Base-by-base conservation (phyloP, 2,888 invertebrate species). In the Andrena chrysosceles region DNA sequence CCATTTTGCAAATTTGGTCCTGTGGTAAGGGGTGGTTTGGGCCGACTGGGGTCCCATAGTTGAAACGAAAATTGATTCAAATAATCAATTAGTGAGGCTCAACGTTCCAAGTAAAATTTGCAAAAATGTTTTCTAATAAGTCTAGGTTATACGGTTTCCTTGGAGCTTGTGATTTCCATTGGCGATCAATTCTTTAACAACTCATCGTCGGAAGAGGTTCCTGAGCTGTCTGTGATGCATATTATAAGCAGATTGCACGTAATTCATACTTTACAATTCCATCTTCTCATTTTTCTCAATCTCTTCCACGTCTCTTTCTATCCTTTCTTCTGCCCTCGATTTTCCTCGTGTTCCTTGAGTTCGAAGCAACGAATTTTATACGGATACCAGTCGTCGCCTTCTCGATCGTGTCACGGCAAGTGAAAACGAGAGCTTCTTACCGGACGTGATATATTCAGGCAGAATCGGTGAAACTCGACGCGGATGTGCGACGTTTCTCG, bases 401-500 rank as follows among this genome's bases (percentile, higher is more conserved):
- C 74, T 64, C 73, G 72, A 84, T 80, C 83, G 76, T 76, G 80
- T 80, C 72, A 54, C 54, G 49, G 72, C 62, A 81, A 79, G 63
- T 80, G 81, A 68, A 81, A 80, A 80, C 72, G 81, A 81, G 67
- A 56, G 70, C 63, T 76, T 83, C 76, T 83, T 86, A 73, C 62
- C 73, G 60, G 68, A 48, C 56, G 74, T 69, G 84, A 85, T 85
- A 76, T 86, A 85, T 86, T 85, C 76, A 71, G 66, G 60, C 52
- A 52, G 71, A 71, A 72, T 74, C 66, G 69, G 23, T 66, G 74
- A 23, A 54, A 75, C 63, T 68, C 77, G 69, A 72, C 68, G 76
- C 56, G 69, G 75, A 72, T 68, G 71, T 84, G 68, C 66, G 26
- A 26, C 67, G 60, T 70, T 80, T 66, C 69, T 13, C 29, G 54